Conservation (phyloP, 2,113 vertebrate species). For the Camelus bactrianus region DNA sequence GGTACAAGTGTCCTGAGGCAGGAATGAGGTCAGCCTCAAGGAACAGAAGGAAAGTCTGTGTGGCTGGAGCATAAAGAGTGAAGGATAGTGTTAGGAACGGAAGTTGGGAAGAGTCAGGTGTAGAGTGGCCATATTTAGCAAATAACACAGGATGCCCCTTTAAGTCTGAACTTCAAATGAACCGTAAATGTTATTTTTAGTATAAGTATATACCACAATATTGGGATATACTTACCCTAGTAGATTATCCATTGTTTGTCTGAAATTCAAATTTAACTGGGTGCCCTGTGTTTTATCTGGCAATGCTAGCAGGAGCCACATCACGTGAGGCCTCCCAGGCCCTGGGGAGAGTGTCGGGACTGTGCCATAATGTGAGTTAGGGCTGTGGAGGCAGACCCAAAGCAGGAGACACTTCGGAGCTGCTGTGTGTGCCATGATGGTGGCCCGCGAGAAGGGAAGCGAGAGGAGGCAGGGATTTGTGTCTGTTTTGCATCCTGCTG, state of each 20-base stretch:
- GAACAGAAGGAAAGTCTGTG: neutral
- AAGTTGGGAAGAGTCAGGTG: neutral
- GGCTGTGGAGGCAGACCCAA: neutral
- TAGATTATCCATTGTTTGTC: neutral
- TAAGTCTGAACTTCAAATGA: neutral
- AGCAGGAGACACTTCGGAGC: neutral
- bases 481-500: neutral
- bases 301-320: neutral
- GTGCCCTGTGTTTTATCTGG: neutral
- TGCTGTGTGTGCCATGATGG: accelerated
- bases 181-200: neutral
- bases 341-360: neutral
- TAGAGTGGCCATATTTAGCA: neutral
- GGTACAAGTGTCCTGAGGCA: neutral
- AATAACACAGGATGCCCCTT: neutral
- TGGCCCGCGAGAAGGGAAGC: neutral
- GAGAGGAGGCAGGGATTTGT: neutral
- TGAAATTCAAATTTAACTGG: neutral
- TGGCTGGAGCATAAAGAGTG: neutral
- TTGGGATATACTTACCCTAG: neutral
- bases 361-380: accelerated
- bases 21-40: neutral
- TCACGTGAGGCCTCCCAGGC: accelerated
- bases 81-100: neutral
- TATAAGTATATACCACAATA: neutral